These are phyloP conservation scores for Vesta saturnalis DNA, from an alignment of 2,888 invertebrate genomes.

Conservation along the genomic window DNA sequence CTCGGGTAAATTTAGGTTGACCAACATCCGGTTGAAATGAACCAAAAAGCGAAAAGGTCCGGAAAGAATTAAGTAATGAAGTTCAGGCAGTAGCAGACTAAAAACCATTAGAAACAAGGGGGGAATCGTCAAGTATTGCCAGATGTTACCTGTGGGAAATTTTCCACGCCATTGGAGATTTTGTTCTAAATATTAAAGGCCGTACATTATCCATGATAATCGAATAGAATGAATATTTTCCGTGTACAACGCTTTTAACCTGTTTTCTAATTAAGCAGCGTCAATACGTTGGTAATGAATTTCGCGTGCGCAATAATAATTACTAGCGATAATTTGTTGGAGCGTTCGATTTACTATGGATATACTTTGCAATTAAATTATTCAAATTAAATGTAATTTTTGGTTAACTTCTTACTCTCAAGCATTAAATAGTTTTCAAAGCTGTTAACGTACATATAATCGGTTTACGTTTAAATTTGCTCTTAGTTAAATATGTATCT, in stretches of 20 bases:
- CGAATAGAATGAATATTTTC: constrained; percentile 4
- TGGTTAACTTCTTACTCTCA: neutral
- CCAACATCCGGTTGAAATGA: constrained; percentile 7
- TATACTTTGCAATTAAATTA: neutral
- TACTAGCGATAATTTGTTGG: constrained; percentile 2
- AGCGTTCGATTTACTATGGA: neutral
- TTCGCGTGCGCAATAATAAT: constrained; percentile 8
- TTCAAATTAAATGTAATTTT: too few species aligned
- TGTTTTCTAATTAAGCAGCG: constrained; percentile 1
- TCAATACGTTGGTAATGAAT: neutral
- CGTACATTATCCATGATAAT: neutral
- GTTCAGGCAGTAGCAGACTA: neutral
- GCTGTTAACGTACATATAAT: constrained; percentile 2
- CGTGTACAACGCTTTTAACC: neutral
- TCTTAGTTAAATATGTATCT: constrained; percentile 21
- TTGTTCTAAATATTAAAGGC: constrained; percentile 4
- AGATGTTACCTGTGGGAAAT: constrained; percentile 13
- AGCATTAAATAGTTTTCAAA: neutral
- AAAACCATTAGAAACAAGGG: neutral
- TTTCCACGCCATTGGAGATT: constrained; percentile 12
- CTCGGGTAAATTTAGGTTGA: neutral
- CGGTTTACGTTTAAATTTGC: constrained; percentile 1
- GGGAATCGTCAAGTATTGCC: constrained; percentile 10
- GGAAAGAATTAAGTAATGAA: constrained; percentile 11
- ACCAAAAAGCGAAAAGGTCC: neutral